phyloP scores from a whole-genome alignment of 2,797 vertebrate genomes.

The Eidolon dupreanum region DNA sequence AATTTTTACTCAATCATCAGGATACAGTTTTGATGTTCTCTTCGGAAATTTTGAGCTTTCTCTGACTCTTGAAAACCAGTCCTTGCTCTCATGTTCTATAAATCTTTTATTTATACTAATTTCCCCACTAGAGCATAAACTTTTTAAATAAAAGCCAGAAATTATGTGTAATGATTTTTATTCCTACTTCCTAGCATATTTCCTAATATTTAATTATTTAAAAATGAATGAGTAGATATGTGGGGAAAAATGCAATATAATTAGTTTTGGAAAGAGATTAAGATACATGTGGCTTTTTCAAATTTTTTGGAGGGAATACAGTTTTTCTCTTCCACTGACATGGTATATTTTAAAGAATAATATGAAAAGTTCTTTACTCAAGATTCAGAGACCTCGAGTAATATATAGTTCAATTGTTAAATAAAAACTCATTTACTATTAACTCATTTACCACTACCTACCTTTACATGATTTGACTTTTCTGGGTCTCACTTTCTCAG shows the following conservation, averaged over 20 bases:
- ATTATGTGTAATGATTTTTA: slow-evolving; percentile 8
- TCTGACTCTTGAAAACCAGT: neutral
- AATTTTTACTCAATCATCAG: neutral
- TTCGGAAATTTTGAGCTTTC: neutral
- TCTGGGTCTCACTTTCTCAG: neutral
- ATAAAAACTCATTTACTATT: no score
- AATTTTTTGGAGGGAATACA: neutral
- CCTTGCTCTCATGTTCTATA: neutral
- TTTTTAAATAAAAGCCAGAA: neutral
- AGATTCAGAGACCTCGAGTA: neutral
- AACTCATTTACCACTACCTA: neutral
- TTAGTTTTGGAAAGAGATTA: slow-evolving; percentile 13
- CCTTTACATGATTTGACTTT: neutral
- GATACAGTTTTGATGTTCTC: neutral
- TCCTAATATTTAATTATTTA: slow-evolving; percentile 18
- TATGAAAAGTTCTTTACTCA: neutral
- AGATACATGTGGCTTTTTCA: neutral
- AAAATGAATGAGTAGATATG: neutral
- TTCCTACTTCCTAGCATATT: neutral
- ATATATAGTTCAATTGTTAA: neutral
- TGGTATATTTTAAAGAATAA: neutral
- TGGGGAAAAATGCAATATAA: neutral
- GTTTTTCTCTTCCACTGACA: neutral
- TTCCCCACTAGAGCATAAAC: neutral
- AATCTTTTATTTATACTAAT: neutral